Percentiles rank a stretch among this genome's conserved stretches.
phyloP scores from a whole-genome alignment of 1,140 invertebrate species.

The Eumeta japonica region DNA sequence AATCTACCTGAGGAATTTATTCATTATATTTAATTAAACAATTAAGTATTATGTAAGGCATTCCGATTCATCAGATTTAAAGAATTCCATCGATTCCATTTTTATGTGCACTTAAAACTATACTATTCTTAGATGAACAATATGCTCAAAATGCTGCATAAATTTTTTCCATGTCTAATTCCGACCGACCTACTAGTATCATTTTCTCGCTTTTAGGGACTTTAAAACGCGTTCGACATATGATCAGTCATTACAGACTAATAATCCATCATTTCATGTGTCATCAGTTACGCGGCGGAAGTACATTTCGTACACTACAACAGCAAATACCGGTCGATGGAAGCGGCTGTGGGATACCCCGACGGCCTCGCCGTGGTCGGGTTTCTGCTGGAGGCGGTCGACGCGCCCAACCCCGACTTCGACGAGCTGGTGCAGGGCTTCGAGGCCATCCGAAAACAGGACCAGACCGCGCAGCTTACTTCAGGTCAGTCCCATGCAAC shows the following conservation, averaged over 20 bases:
- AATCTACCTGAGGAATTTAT: too few relatives aligned
- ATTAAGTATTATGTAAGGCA: too few relatives aligned
- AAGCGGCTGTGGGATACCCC: constrained; percentile 66
- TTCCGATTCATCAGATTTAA: too few relatives aligned
- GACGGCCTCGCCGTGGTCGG: constrained; percentile 78
- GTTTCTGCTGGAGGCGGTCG: constrained; percentile 66
- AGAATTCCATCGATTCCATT: constrained; percentile 1
- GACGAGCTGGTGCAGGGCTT: constrained; percentile 42
- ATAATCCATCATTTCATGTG: too few relatives aligned
- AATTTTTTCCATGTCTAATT: too few relatives aligned
- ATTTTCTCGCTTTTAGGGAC: too few relatives aligned
- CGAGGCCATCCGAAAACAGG: constrained; percentile 36
- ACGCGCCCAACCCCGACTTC: constrained; percentile 41
- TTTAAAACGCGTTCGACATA: too few relatives aligned
- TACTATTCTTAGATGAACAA: constrained; percentile 1
- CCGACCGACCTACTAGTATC: too few relatives aligned
- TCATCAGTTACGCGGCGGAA: constrained; percentile 68
- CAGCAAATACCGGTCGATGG: constrained; percentile 66
- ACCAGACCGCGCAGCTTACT: constrained; percentile 27
- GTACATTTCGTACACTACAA: constrained; percentile 80
- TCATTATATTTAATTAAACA: too few relatives aligned
- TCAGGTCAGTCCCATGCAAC: constrained; percentile 25
- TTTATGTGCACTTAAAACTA: not conserved
- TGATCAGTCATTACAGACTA: too few relatives aligned
- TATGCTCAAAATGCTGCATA: not conserved